Conservation (phyloP, 2,888 invertebrate genomes). For the Melangyna quadrimaculata region DNA sequence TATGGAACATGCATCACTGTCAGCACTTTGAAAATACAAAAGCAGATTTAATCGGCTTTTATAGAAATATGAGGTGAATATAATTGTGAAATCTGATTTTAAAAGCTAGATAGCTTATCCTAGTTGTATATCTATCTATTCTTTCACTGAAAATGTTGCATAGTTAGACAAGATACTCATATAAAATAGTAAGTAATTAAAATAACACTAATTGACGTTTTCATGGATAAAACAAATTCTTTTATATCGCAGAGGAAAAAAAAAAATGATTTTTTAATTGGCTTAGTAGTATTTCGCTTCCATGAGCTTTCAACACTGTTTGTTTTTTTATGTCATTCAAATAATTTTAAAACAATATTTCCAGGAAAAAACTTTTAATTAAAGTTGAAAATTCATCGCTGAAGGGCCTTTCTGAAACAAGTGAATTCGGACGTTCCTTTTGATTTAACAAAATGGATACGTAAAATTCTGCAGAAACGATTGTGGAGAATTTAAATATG, state of each 20-base stretch:
- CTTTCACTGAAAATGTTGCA: neutral
- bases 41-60: neutral
- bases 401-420: neutral
- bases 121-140: too few species aligned
- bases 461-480: too few species aligned
- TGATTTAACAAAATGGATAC: too few species aligned
- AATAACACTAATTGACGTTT: neutral
- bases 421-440: too few species aligned
- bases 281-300: neutral
- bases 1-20: slow-evolving; percentile 11
- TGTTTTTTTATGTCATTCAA: neutral
- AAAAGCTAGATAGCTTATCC: neutral
- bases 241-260: neutral
- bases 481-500: too few species aligned
- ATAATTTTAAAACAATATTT: neutral
- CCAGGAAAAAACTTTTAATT: neutral
- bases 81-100: neutral
- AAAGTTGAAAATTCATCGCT: neutral
- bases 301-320: neutral
- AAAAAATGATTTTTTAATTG: neutral
- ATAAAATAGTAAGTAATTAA: neutral
- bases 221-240: neutral
- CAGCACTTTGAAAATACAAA: neutral
- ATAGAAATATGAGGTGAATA: neutral
- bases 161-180: neutral